Conservation (phyloP, 2,113 vertebrate genomes). For the Tachycineta bicolor region DNA sequence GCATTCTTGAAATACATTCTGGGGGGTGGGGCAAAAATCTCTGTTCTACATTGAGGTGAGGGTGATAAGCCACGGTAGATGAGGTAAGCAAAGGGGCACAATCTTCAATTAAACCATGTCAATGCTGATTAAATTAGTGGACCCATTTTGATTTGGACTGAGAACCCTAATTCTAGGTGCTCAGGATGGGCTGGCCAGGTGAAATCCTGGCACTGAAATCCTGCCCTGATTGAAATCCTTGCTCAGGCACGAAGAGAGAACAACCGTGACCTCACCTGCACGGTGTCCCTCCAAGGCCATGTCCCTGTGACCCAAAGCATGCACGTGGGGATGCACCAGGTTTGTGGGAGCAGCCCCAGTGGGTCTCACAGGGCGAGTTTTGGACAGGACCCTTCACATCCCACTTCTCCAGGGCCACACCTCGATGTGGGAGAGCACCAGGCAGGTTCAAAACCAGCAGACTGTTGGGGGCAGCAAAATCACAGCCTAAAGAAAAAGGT, state of each 20-base stretch:
- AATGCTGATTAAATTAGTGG: neutral
- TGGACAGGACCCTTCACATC: neutral
- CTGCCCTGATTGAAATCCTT: neutral
- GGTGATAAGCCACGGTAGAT: neutral
- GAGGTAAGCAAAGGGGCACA: neutral
- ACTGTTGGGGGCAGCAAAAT: conserved; percentile 72
- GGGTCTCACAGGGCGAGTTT: neutral
- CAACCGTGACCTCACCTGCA: rapidly evolving
- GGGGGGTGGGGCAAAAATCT: neutral
- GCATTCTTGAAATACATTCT: conserved; percentile 32
- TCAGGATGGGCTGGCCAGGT: neutral
- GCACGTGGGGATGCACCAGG: neutral
- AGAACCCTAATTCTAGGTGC: neutral
- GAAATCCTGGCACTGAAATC: neutral
- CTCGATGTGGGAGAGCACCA: neutral
- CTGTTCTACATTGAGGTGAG: neutral
- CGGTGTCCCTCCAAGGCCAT: neutral
- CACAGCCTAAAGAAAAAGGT: conserved; percentile 56
- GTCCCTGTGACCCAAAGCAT: neutral
- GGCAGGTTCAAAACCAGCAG: conserved; percentile 43
- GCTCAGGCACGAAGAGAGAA: neutral
- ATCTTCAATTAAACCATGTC: neutral
- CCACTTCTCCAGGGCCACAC: neutral
- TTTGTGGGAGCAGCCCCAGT: neutral
- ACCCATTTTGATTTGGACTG: neutral